Base-by-base conservation (phyloP, 2,113 vertebrate species). In the Picathartes gymnocephalus region DNA sequence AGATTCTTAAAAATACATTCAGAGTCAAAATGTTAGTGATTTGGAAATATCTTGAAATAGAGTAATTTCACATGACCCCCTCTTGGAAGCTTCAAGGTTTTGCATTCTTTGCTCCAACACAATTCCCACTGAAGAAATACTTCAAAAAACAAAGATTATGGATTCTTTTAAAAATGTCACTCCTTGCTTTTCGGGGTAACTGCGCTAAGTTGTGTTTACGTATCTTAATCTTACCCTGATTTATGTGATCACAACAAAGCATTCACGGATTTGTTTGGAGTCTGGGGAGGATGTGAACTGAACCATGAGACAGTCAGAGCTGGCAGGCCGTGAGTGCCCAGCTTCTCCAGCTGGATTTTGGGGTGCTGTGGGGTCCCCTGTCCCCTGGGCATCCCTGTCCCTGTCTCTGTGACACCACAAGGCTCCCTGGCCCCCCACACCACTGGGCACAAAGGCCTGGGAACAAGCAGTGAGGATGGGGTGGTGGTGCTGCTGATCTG, bases 1-100 rank as follows among this genome's bases (percentile, higher is more conserved):
- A 91, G 62, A 87, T 73, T 71, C 51, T 86, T 77, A 45, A 54
- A 93, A 88, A 62, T 86, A 70, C 60, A 74, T 84, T 81, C 35
- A 60, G 65, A 92, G 88, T 93, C 51, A 78, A 95, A 95, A 86
- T 65, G 82, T 86, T 83, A 83, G 76, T 27, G 68, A 96, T 96
- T 87, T 95, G 96, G 93, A 92, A 95, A 96, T 95, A 91, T 84
- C 78, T 94, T 13, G 74, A 90, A 92, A 76, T 66, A 72, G 58
- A 79, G 72, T 89, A 58, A 95, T 94, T 97, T 97, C 96, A 93
- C 93, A 92, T 94, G 93, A 96, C 90, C 88, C 76, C 18, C 69
- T 89, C 73, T 94, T 95, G 95, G 88, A 96, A 90, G 65, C 73
- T 18, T 64, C 40, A n/a, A 13, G 58, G 82, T 57, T 96, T 92